phyloP scores from a whole-genome alignment of 2,113 vertebrate species.

The Dipodomys ordii region DNA sequence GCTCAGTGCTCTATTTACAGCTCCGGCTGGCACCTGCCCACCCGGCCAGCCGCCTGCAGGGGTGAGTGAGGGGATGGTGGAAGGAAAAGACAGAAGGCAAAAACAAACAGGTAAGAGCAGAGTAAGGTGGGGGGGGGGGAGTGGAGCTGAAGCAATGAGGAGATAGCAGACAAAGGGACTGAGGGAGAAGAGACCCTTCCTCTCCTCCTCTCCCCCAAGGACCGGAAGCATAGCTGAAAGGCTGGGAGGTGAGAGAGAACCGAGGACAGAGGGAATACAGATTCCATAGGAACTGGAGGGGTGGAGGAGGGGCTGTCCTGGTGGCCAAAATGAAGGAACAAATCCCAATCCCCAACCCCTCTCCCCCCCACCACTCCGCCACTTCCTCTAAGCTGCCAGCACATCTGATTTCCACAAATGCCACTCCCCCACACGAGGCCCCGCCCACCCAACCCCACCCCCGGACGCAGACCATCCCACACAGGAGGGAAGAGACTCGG shows the following conservation, averaged over 20 bases:
- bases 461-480: slow-evolving; percentile 61
- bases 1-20: slow-evolving; percentile 95
- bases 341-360: slow-evolving; percentile 52
- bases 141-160: neutral
- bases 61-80: neutral
- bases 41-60: slow-evolving; percentile 71
- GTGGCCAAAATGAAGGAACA: slow-evolving; percentile 40
- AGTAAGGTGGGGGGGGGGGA: slow-evolving; percentile 74
- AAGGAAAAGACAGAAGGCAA: slow-evolving; percentile 33
- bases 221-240: neutral
- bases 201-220: neutral
- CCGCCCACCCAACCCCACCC: slow-evolving; percentile 62
- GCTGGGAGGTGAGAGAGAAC: neutral
- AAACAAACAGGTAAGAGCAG: slow-evolving; percentile 44
- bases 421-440: slow-evolving; percentile 64
- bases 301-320: neutral
- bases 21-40: slow-evolving; percentile 73
- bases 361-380: slow-evolving; percentile 72
- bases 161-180: neutral
- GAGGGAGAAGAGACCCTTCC: neutral
- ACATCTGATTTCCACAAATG: slow-evolving; percentile 69
- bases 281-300: neutral
- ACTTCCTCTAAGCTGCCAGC: slow-evolving; percentile 64
- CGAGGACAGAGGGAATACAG: neutral
- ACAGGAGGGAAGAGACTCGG: slow-evolving; percentile 39